A percentile compares a stretch with the other conserved stretches of the same genome.
phyloP scores from a whole-genome alignment of 2,888 invertebrate genomes.

The Ommatoiulus sabulosus region DNA sequence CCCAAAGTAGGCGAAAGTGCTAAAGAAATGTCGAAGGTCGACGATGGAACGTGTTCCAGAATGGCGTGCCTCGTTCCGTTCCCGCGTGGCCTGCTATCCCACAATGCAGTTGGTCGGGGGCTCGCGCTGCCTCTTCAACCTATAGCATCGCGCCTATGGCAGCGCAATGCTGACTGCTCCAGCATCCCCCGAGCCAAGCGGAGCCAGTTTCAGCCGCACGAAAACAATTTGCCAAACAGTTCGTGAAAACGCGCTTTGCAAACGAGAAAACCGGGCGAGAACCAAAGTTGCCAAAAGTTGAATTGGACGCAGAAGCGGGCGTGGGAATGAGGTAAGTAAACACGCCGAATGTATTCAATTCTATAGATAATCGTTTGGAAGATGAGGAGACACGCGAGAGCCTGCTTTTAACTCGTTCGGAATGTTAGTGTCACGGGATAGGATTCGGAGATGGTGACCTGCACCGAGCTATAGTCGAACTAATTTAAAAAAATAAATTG shows the following conservation, averaged over 20 bases:
- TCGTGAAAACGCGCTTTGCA: not conserved
- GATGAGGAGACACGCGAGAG: not conserved
- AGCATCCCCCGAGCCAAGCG: slow-evolving; percentile 22
- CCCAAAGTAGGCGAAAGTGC: no score
- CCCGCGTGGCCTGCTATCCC: not conserved
- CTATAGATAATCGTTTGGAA: not conserved
- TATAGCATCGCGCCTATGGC: slow-evolving; percentile 31
- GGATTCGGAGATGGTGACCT: no score
- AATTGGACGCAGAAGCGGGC: no score
- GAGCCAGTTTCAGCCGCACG: not conserved
- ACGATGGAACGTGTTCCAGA: slow-evolving; percentile 2
- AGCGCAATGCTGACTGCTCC: slow-evolving; percentile 5
- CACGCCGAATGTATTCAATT: not conserved
- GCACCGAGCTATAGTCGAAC: no score
- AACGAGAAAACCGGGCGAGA: not conserved
- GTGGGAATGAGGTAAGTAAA: not conserved
- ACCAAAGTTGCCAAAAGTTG: not conserved
- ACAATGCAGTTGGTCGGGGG: not conserved
- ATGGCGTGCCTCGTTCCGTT: not conserved
- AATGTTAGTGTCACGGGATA: no score
- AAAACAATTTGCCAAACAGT: not conserved
- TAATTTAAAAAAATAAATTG: not conserved
- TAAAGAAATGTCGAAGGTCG: no score
- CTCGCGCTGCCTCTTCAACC: not conserved
- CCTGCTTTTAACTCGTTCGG: no score